A percentile compares a stretch with the other conserved stretches of the same genome.
phyloP scores from a whole-genome alignment of 2,888 invertebrate species.

The Nomada ferruginata region DNA sequence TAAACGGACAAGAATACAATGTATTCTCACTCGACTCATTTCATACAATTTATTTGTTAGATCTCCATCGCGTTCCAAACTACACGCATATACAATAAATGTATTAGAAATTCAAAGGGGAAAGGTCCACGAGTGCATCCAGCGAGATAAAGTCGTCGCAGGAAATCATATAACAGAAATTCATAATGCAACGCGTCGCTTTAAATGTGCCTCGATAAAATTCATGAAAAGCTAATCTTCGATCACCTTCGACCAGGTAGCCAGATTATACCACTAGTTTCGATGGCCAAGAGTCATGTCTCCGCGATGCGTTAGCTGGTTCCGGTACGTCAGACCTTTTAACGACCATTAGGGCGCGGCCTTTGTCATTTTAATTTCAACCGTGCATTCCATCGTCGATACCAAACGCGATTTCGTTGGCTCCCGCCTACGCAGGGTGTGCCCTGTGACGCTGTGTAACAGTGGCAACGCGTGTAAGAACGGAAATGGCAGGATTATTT shows the following conservation, averaged over 20 bases:
- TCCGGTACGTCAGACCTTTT: conserved; percentile 32
- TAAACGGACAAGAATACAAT: not conserved
- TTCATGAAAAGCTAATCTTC: conserved; percentile 5
- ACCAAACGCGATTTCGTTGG: conserved; percentile 33
- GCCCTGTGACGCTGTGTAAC: conserved; percentile 12
- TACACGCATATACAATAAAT: too few relatives aligned
- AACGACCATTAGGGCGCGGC: conserved; percentile 61
- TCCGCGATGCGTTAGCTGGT: conserved; percentile 36
- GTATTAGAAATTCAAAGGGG: too few relatives aligned
- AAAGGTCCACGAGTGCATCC: not conserved
- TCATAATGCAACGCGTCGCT: not conserved
- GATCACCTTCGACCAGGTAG: conserved; percentile 7
- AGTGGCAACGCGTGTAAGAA: not conserved
- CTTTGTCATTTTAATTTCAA: conserved; percentile 72
- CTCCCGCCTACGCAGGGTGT: conserved; percentile 23
- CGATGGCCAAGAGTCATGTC: conserved; percentile 22
- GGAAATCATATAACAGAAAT: not conserved
- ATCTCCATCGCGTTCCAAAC: not conserved
- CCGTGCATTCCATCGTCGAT: conserved; percentile 46
- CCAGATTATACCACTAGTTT: conserved; percentile 1
- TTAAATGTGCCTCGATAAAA: conserved; percentile 25
- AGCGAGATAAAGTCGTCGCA: not conserved
- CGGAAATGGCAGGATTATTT: not conserved
- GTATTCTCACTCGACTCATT: not conserved
- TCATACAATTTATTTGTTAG: not conserved